Evolutionary conservation across 2,797 vertebrate genomes (phyloP), one percentile per base, ranked within the genome.

Genomic region (Distichodus sexfasciatus): DNA sequence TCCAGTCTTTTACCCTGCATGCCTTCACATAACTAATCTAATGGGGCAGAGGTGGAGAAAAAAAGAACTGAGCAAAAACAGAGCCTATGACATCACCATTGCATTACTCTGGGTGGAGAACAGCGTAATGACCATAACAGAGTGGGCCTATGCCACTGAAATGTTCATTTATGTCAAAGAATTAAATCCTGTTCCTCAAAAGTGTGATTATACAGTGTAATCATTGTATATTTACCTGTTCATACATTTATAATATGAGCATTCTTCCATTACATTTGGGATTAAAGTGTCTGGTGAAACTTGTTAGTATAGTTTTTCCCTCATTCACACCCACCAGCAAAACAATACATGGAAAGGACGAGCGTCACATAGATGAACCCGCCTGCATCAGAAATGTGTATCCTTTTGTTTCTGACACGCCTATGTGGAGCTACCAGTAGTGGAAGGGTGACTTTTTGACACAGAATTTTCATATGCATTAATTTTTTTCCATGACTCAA

Each of bases 251-350:
- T n/a, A n/a, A n/a, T n/a, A n/a, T n/a, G 14, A 31, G 12, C 23
- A 8, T 15, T 8, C 12, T 14, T 15, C 23, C 3, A 15, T 38
- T 24, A 38, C 14, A 19, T 17, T 4, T 9, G 38, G 10, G n/a
- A 17, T 7, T 59, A 59, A 43, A 59, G 57, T 59, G 57, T 10
- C 38, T 41, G 24, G 14, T 43, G 38, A 59, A 7, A 59, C 38
- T 11, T n/a, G 24, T 41, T 10, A 21, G 12, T 12, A 15, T 4
- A 40, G 2, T 23, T 12, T 24, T 11, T 38, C 8, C 2, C 19
- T 38, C 21, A 38, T 24, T 14, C 24, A n/a, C 14, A n/a, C 21
- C 19, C 35, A 40, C 19, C 11, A 7, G 15, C 8, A 21, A 26
- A 58, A 3, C 11, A 6, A 41, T 23, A 26, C 21, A 41, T 9